Evolutionary conservation across 2,888 invertebrate species (phyloP).

Genomic region (Glaucopsyche alexis): DNA sequence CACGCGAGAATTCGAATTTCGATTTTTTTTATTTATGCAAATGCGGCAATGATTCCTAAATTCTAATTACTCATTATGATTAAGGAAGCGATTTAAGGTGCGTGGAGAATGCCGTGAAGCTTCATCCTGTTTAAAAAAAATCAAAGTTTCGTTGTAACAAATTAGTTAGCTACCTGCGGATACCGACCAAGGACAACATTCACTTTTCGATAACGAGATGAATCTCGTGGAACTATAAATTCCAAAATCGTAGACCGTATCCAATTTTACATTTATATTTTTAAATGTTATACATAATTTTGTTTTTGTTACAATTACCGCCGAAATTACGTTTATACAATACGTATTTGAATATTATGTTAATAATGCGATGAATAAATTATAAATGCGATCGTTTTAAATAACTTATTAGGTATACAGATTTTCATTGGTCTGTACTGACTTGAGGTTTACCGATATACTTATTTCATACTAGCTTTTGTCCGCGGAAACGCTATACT

Average conservation of each 20-base stretch:
- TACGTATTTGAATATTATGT: background rate
- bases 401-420: background rate
- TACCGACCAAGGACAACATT: slow-evolving; percentile 73
- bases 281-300: slow-evolving; percentile 24
- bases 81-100: slow-evolving; percentile 63
- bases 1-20: slow-evolving; percentile 48
- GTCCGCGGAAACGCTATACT: no score
- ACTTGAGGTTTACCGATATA: background rate
- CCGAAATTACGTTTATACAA: slow-evolving; percentile 1
- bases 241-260: background rate
- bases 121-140: slow-evolving; percentile 75
- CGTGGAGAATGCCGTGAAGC: slow-evolving; percentile 70
- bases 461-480: no score
- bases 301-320: slow-evolving; percentile 1
- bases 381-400: background rate
- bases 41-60: slow-evolving; percentile 30
- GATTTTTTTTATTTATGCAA: slow-evolving; percentile 7
- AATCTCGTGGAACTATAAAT: slow-evolving; percentile 35
- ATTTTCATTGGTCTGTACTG: background rate
- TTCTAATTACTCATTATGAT: slow-evolving; percentile 47
- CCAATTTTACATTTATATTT: background rate
- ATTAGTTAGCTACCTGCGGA: slow-evolving; percentile 74
- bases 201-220: slow-evolving; percentile 53
- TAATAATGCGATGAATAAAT: slow-evolving; percentile 10
- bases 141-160: slow-evolving; percentile 53